Base-by-base conservation (phyloP, 2,113 vertebrate species). In the Conger conger region DNA sequence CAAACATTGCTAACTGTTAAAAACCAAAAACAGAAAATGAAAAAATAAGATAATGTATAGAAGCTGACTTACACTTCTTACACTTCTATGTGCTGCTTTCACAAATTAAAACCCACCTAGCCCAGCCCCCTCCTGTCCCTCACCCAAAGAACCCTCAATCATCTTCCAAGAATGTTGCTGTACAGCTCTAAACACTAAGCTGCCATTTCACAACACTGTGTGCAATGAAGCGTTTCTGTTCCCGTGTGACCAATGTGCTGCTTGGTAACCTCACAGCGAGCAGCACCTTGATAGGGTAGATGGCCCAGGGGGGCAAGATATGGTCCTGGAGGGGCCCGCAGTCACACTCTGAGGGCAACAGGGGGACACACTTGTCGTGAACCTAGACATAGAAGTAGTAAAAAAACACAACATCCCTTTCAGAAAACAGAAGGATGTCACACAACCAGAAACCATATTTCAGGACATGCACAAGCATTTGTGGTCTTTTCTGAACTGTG, bases 281-380 rank as follows among this genome's bases (percentile, higher is more conserved):
- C 30, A 13, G 27, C 91, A 98, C 97, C 96, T 97, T 95, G 76
- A 95, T 90, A 0, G 96, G 93, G 57, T 96, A 96, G 88, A 99
- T 97, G 87, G 96, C 95, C 84, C 97, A 96, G 0, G 97, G 97
- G 82, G 97, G 97, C 85, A 99, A 91, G 87, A 98, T 90, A 86
- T 99, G 97, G 85, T 98, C 97, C 81, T 87, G 95, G 83, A 98
- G 92, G 0, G 88, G 87, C 17, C 97, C 97, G n/a, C 96, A 97
- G 50, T 96, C 94, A 82, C 97, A 99, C 54, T 93, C 80, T 0
- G 90, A 87, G 15, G 94, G 86, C 42, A 96, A 87, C 50, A 92
- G 82, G 38, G 89, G 57, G 13, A 93, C 82, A 90, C 97, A 99
- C 36, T 97, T 96, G 37, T 97, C 94, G 0, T 98, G 97, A 45